A percentile compares a stretch with the other conserved stretches of the same genome.
phyloP scores from a whole-genome alignment of 2,888 invertebrate genomes.

The Callimorpha dominula region DNA sequence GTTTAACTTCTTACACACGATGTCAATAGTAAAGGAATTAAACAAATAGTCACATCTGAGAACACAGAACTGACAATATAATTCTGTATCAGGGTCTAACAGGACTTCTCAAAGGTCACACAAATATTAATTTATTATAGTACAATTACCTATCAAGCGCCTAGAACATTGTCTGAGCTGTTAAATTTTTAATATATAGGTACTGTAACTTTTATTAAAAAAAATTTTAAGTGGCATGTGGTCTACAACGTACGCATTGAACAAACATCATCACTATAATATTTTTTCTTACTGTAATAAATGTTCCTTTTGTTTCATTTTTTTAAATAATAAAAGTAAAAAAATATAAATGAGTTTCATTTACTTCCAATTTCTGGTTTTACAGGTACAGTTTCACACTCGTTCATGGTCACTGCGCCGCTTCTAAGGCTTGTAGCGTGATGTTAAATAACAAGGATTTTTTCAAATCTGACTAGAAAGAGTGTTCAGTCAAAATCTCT shows the following conservation, averaged over 20 bases:
- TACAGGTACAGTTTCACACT: not conserved
- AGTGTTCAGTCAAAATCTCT: too few species aligned
- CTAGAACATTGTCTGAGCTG: not conserved
- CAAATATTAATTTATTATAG: not conserved
- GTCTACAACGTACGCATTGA: constrained; percentile 27
- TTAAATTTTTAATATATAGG: not conserved
- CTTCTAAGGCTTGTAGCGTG: not conserved
- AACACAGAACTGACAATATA: too few species aligned
- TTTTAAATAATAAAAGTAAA: constrained; percentile 50
- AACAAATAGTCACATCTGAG: too few species aligned
- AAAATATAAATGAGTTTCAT: constrained; percentile 22
- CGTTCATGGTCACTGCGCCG: not conserved
- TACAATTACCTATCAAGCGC: not conserved
- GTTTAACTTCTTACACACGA: too few species aligned
- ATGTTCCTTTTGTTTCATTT: constrained; percentile 61
- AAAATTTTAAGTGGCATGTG: constrained; percentile 24
- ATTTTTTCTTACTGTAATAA: constrained; percentile 48
- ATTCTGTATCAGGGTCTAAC: not conserved
- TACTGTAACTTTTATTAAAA: not conserved
- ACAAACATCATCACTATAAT: constrained; percentile 38
- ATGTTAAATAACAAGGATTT: not conserved
- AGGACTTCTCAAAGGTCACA: not conserved
- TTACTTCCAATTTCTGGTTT: not conserved
- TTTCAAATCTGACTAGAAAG: too few species aligned
- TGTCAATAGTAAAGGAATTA: too few species aligned